Evolutionary conservation across 1,140 invertebrate genomes (phyloP), one percentile per base, ranked within the genome.

Genomic region (Zeugodacus cucurbitae): DNA sequence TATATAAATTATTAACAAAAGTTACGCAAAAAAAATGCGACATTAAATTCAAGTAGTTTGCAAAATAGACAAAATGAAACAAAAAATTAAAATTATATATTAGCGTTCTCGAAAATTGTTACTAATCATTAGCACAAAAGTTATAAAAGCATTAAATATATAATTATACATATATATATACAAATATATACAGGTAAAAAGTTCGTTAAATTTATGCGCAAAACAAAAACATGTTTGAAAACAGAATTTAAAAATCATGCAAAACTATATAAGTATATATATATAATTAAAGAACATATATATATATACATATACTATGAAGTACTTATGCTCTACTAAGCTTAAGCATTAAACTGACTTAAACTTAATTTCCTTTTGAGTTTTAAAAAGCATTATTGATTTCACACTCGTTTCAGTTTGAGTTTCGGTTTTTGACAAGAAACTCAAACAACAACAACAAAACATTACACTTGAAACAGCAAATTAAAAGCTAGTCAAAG

Each of bases 191-290:
- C 37, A 82, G 74, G 74, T 82, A 82, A 48, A 82, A 48, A 82
- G 74, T 82, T 82, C 74, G 74, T 82, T 82, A 82, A 82, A 82
- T 48, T 82, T 82, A 82, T 82, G 44, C 37, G 17, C 34, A 26
- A 70, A 41, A 70, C 14, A 29, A 86, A 58, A 34, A 41, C 85
- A 86, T 34, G 58, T 58, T 86, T 86, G 54, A 86, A 58, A 62
- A 86, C 85, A 86, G 58, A 86, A 62, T 86, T 86, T 86, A 86
- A 86, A 86, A 86, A 62, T 86, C 54, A 34, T 57, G 32, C 48
- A 86, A 59, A 37, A 29, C 85, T n/a, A 62, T 34, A 86, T 59
- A 62, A 29, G 11, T 44, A 59, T 22, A 86, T 86, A 86, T 58
- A 86, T 48, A 86, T 59, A 82, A 82, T 48, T 82, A 22, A 48